Conservation (phyloP, 2,113 vertebrate species). For the Microcebus lehilahytsara region DNA sequence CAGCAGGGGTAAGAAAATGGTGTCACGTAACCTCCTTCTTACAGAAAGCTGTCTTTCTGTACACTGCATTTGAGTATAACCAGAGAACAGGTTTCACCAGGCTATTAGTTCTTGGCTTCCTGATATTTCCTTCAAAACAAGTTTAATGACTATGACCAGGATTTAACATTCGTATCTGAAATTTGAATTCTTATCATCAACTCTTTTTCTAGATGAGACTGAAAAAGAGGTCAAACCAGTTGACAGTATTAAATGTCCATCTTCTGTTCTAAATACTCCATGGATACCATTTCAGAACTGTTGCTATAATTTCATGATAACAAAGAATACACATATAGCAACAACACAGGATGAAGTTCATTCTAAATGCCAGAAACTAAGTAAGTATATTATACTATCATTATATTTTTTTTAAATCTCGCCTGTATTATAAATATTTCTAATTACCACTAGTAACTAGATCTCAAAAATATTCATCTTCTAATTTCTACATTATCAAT, state of each 20-base stretch:
- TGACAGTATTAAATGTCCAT: constrained; percentile 88
- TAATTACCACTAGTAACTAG: not conserved
- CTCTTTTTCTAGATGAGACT: constrained; percentile 82
- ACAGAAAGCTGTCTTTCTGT: not conserved
- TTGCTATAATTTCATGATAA: constrained; percentile 93
- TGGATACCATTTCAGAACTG: constrained; percentile 95
- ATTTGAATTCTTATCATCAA: constrained; percentile 32
- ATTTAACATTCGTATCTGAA: constrained; percentile 51
- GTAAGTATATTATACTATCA: constrained; percentile 81
- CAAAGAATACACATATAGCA: constrained; percentile 84
- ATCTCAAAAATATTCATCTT: not conserved
- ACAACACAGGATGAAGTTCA: constrained; percentile 75
- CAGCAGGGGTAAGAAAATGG: constrained; percentile 27
- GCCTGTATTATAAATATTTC: not conserved
- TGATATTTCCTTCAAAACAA: constrained; percentile 55
- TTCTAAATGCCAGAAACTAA: constrained; percentile 86
- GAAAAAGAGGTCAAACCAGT: constrained; percentile 77
- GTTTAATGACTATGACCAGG: constrained; percentile 28
- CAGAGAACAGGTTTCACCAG: not conserved
- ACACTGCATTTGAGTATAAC: constrained; percentile 15
- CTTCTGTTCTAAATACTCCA: constrained; percentile 89
- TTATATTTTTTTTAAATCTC: not conserved
- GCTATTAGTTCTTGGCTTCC: constrained; percentile 37
- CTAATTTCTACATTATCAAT: constrained; percentile 6
- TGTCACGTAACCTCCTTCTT: constrained; percentile 19